Evolutionary conservation across 2,888 invertebrate species (phyloP).

Genomic region (Ormyrus nitidulus): DNA sequence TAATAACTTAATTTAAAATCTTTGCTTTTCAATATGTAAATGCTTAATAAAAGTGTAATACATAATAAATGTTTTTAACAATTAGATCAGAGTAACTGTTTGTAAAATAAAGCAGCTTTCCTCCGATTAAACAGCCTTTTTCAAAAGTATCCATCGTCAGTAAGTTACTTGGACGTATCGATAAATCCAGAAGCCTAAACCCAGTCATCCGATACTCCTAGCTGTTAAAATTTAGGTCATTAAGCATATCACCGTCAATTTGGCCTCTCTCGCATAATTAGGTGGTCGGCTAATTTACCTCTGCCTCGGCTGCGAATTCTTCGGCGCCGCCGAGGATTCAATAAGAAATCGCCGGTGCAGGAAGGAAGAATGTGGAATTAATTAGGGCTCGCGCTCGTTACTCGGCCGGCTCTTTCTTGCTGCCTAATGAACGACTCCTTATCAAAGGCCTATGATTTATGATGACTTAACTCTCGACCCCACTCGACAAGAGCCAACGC

Average conservation of each 20-base stretch:
- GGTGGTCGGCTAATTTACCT: conserved; percentile 46
- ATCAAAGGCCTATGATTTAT: conserved; percentile 56
- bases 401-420: conserved; percentile 2
- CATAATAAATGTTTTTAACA: too few relatives aligned
- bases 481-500: neutral
- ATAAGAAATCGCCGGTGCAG: conserved; percentile 50
- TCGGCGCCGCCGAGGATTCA: conserved; percentile 38
- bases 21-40: too few relatives aligned
- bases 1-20: too few relatives aligned
- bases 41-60: too few relatives aligned
- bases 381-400: conserved; percentile 48
- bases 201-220: neutral
- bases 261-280: conserved; percentile 44
- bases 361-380: conserved; percentile 56
- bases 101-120: too few relatives aligned
- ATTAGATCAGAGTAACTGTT: too few relatives aligned
- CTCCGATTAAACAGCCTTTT: too few relatives aligned
- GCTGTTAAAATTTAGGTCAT: conserved; percentile 45
- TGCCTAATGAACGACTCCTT: conserved; percentile 51
- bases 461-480: conserved; percentile 36
- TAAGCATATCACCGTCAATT: conserved; percentile 54
- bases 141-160: too few relatives aligned
- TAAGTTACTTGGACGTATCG: too few relatives aligned
- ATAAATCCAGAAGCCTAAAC: too few relatives aligned
- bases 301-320: conserved; percentile 30